Conservation (phyloP, 2,113 vertebrate genomes). For the Laticauda colubrina region DNA sequence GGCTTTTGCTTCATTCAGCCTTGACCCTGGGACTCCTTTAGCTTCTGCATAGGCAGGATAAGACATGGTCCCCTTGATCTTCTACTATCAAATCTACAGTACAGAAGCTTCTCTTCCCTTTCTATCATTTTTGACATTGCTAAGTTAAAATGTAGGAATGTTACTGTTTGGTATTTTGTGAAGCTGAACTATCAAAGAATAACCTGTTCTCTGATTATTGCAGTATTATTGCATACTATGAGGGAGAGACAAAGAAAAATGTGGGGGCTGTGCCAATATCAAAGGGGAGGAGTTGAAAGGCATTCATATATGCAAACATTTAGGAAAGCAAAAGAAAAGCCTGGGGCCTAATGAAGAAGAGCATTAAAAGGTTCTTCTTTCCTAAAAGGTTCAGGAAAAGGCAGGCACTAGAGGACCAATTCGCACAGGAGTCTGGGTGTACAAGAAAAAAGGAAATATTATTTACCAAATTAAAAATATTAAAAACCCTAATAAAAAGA, state of each 20-base stretch:
- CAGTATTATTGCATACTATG: background rate
- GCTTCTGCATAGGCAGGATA: background rate
- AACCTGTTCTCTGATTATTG: background rate
- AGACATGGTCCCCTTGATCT: background rate
- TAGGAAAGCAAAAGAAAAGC: background rate
- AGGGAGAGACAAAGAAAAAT: background rate
- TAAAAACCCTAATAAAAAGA: background rate
- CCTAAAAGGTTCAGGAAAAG: background rate
- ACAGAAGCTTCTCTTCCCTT: background rate
- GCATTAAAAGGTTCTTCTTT: background rate
- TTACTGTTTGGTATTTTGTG: background rate
- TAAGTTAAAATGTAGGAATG: background rate
- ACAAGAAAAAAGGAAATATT: background rate
- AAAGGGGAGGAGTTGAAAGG: background rate
- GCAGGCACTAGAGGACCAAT: background rate
- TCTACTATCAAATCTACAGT: background rate
- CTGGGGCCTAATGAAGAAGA: background rate
- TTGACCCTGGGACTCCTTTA: background rate
- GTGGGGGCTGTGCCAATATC: background rate
- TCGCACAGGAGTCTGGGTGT: background rate
- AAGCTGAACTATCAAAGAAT: background rate
- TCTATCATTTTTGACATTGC: background rate
- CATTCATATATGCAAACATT: background rate
- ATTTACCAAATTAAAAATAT: background rate
- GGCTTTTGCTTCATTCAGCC: background rate